A percentile compares a stretch with the other conserved stretches of the same genome.
Evolutionary conservation across 2,888 invertebrate species (phyloP).

Genomic region (Pseudanteris insignis): DNA sequence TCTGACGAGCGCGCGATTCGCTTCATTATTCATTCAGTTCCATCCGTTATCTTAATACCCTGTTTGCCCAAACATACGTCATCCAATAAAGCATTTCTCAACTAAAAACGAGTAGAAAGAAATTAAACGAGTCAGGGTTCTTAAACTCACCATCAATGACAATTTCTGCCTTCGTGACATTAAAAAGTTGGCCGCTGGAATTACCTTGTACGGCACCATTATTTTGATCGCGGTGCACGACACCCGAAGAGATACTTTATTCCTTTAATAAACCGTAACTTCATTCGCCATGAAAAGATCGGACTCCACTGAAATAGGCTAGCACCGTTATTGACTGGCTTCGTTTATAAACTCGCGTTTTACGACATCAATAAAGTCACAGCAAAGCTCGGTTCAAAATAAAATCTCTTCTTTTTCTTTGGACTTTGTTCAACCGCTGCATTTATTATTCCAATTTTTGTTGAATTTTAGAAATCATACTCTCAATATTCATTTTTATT

Average conservation of each 20-base stretch:
- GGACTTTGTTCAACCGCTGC: neutral
- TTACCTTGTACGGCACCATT: constrained; percentile 22
- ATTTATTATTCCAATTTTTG: constrained; percentile 4
- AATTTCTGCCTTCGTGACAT: constrained; percentile 4
- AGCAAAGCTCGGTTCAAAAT: constrained; percentile 52
- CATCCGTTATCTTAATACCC: constrained; percentile 57
- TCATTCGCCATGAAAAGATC: constrained; percentile 56
- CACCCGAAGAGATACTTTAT: constrained; percentile 47
- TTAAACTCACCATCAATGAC: no score
- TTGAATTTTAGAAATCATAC: no score
- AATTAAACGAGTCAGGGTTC: no score
- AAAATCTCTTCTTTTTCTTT: constrained; percentile 44
- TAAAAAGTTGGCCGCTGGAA: constrained; percentile 21
- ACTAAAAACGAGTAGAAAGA: no score
- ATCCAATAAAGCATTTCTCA: constrained; percentile 6
- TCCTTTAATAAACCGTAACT: constrained; percentile 60
- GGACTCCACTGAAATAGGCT: constrained; percentile 46
- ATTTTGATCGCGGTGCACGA: constrained; percentile 40
- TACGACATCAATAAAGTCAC: constrained; percentile 60
- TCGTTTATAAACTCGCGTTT: constrained; percentile 63
- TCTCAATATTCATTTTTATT: no score
- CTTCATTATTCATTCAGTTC: constrained; percentile 66
- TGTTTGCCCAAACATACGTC: constrained; percentile 54
- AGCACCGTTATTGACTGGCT: constrained; percentile 61
- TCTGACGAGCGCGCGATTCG: constrained; percentile 63